These are phyloP conservation scores for Eulimnadia texana DNA, from an alignment of 1,140 invertebrate genomes.

Conservation along the genomic window DNA sequence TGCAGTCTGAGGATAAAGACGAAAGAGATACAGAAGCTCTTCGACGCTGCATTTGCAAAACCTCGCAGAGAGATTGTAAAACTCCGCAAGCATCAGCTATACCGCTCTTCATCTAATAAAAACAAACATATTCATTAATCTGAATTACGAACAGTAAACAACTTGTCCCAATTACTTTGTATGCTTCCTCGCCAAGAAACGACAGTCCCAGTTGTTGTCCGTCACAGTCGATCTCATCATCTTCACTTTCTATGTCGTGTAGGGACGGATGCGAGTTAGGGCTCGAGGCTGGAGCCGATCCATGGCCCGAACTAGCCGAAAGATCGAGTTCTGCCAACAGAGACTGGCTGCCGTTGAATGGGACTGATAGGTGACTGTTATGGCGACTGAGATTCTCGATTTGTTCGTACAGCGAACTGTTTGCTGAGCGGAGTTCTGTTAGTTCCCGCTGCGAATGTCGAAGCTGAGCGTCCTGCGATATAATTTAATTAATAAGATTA, in stretches of 20 bases:
- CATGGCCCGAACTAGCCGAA: conserved; percentile 24
- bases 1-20: conserved; percentile 9
- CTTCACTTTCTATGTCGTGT: conserved; percentile 21
- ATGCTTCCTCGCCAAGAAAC: conserved; percentile 11
- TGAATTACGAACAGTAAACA: not conserved
- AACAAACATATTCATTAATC: not conserved
- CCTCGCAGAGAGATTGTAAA: conserved; percentile 30
- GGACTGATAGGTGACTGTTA: conserved; percentile 16
- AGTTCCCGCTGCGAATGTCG: conserved; percentile 37
- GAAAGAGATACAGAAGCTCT: conserved; percentile 18
- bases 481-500: conserved; percentile 4
- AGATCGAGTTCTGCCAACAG: conserved; percentile 38
- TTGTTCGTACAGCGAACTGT: conserved; percentile 30
- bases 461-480: conserved; percentile 31
- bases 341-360: conserved; percentile 23
- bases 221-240: conserved; percentile 30
- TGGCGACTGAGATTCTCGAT: conserved; percentile 28
- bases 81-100: conserved; percentile 32
- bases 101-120: conserved; percentile 33
- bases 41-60: conserved; percentile 26
- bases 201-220: conserved; percentile 18
- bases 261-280: conserved; percentile 16
- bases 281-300: conserved; percentile 13
- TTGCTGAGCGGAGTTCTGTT: conserved; percentile 43
- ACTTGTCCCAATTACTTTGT: conserved; percentile 4